Conservation (phyloP, 2,888 invertebrate genomes). For the Pyralis farinalis region DNA sequence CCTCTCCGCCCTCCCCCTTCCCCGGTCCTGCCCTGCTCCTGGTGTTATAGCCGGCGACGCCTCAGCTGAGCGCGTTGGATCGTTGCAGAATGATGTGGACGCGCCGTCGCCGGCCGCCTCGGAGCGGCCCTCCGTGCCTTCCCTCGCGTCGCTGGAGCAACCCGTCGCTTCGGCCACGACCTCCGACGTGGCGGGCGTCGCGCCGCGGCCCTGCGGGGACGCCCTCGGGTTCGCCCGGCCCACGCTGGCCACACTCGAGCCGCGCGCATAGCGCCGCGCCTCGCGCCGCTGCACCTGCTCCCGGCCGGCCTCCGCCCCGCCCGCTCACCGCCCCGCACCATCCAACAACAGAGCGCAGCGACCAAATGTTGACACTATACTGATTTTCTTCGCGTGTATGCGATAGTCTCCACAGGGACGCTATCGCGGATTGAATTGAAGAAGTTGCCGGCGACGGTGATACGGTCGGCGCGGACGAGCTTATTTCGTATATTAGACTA, state of each 20-base stretch:
- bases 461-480: neutral
- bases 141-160: constrained; percentile 44
- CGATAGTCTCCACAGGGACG: constrained; percentile 9
- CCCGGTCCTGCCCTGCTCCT: constrained; percentile 24
- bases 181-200: constrained; percentile 15
- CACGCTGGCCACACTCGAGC: constrained; percentile 14
- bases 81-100: constrained; percentile 79
- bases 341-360: too few relatives aligned
- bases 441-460: neutral
- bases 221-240: constrained; percentile 18
- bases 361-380: constrained; percentile 24
- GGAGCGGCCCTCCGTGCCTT: constrained; percentile 50
- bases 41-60: constrained; percentile 64
- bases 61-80: constrained; percentile 73
- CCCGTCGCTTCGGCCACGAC: constrained; percentile 15
- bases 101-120: constrained; percentile 70
- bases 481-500: constrained; percentile 5
- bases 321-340: constrained; percentile 17
- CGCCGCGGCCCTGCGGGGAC: constrained; percentile 14
- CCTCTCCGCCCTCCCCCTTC: constrained; percentile 22
- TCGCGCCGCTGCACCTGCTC: constrained; percentile 15
- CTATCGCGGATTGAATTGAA: too few relatives aligned
- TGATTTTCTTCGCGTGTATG: constrained; percentile 25
- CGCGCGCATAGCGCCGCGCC: constrained; percentile 17
- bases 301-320: constrained; percentile 11